phyloP scores from a whole-genome alignment of 2,113 vertebrate species.

The Gallinago media region DNA sequence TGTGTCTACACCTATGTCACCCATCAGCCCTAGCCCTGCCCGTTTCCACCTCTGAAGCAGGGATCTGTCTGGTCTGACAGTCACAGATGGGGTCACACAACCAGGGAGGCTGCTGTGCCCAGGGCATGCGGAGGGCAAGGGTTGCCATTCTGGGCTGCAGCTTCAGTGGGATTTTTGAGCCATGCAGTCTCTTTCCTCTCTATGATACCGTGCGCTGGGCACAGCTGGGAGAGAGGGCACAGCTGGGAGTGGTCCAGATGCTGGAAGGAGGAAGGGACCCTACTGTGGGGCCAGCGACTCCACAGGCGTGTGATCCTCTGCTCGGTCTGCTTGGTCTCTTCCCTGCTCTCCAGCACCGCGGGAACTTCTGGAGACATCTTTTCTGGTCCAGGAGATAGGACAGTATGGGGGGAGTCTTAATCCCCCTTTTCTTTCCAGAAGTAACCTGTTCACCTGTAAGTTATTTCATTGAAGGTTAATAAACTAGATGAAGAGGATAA shows the following conservation, averaged over 20 bases:
- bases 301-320: rapidly evolving
- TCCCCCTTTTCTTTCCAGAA: background rate
- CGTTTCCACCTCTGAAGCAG: background rate
- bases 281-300: background rate
- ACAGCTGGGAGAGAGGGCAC: background rate
- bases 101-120: background rate
- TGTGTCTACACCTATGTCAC: background rate
- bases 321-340: background rate
- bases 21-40: background rate
- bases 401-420: background rate
- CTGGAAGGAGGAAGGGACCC: background rate
- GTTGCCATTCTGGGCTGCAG: background rate
- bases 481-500: background rate
- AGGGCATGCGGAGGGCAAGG: rapidly evolving
- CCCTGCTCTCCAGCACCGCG: background rate
- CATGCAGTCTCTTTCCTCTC: background rate
- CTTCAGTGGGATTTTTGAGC: background rate
- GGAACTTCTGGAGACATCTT: background rate
- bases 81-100: background rate
- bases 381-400: background rate
- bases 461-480: background rate
- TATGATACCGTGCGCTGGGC: rapidly evolving
- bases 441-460: background rate
- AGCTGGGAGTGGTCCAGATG: background rate
- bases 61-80: background rate